phyloP scores from a whole-genome alignment of 2,113 vertebrate genomes.

The Calidris pygmaea region DNA sequence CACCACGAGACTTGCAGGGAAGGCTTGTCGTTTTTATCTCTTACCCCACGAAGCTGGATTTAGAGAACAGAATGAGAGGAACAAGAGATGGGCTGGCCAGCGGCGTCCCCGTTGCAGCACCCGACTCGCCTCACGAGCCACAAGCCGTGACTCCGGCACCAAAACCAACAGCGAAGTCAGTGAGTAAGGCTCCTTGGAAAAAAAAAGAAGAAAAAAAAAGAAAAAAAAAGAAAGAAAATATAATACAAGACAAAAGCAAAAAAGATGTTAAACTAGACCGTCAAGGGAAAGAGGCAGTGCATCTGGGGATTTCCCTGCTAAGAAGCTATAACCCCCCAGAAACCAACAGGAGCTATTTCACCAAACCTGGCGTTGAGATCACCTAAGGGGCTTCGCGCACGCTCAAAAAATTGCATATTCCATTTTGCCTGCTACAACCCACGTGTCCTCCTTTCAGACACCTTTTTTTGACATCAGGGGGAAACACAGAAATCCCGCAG shows the following conservation, averaged over 20 bases:
- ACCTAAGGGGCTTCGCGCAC: fast-evolving
- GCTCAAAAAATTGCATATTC: not conserved
- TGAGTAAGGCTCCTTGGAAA: not conserved
- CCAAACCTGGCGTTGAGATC: not conserved
- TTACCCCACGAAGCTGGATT: not conserved
- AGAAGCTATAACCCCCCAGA: not conserved
- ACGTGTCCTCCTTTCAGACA: not conserved
- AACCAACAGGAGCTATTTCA: not conserved
- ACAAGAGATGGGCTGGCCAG: not conserved
- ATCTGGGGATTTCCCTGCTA: not conserved
- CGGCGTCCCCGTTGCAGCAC: not conserved
- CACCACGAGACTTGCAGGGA: not conserved
- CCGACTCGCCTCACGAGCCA: not conserved
- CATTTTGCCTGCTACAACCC: not conserved
- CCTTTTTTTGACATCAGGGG: not conserved
- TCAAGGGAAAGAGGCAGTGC: not conserved
- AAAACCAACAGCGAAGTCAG: not conserved
- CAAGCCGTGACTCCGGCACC: not conserved
- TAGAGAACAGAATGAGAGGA: not conserved
- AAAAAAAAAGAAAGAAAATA: not conserved
- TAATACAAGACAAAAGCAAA: not conserved
- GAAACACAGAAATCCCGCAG: not conserved
- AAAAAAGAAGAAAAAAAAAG: too few species aligned
- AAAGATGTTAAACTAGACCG: not conserved
- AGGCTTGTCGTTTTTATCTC: not conserved